Base-by-base conservation (phyloP, 2,888 invertebrate species). In the Trisateles emortualis region DNA sequence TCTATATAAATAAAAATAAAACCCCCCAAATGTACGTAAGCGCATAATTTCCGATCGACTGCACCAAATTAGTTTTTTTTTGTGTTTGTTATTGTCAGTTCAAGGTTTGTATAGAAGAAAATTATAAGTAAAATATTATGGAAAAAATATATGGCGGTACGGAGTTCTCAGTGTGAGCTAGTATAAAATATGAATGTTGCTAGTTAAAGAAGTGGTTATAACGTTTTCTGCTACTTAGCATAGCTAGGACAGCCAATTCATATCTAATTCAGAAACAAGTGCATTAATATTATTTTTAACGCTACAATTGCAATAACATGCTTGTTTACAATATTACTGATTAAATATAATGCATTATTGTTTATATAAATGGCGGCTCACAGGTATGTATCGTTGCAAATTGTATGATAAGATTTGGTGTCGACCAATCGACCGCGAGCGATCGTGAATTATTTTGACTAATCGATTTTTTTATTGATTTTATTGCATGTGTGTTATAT, bases 391-490 rank as follows among this genome's bases (percentile, higher is more conserved):
- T 72, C 59, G 60, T 64, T 68, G 54, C 69, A 57, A 68, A 64
- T 68, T 40, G 46, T 42, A 52, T 52, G 64, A 68, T 68, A 72
- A 68, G 72, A 60, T 33, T 52, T 32, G 16, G 30, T 30, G 50
- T 52, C 56, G 50, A 51, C 62, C 62, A 65, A 66, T 66, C 44
- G 44, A 36, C 17, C 19, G 50, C 6, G 26, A 51, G 19, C 30
- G 48, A 17, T 39, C 33, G 42, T 36, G 39, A 65, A 60, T 65
- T 65, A 60, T 66, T 65, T 66, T 61, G 50, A 70, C 47, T 69
- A 65, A 69, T 69, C 48, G 70, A 59, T 65, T 69, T 52, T 45
- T 65, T 56, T 69, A 69, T 59, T 68, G 51, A 49, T 64, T 65
- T 59, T 65, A 64, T 64, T 58, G 46, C 64, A 52, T 59, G 48